A percentile compares a stretch with the other conserved stretches of the same genome.
phyloP scores from a whole-genome alignment of 2,797 vertebrate species.

The Liasis olivaceus region DNA sequence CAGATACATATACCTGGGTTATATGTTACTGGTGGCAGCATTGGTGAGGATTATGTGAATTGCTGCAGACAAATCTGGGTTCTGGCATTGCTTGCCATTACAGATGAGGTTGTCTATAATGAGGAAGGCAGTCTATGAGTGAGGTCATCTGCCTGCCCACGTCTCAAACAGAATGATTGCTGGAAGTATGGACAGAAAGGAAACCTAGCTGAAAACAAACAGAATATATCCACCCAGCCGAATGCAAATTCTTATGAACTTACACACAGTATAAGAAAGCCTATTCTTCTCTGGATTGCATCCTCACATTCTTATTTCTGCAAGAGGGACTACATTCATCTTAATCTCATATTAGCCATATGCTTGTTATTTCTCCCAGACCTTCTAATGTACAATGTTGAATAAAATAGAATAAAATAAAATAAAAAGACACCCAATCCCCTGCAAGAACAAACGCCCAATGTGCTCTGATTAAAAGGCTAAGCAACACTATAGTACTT shows the following conservation, averaged over 20 bases:
- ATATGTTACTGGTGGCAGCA: neutral
- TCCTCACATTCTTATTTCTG: conserved; percentile 56
- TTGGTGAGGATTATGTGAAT: neutral
- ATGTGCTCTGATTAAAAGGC: conserved; percentile 73
- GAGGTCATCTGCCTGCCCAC: neutral
- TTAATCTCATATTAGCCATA: conserved; percentile 77
- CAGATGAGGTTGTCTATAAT: neutral
- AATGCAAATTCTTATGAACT: neutral
- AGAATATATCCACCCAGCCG: neutral
- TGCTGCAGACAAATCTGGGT: neutral
- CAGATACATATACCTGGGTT: neutral
- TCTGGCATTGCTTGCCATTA: neutral
- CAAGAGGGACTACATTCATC: conserved; percentile 72
- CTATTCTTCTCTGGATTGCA: conserved; percentile 13
- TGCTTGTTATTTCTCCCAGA: conserved; percentile 70
- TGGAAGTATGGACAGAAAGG: neutral
- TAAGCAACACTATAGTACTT: conserved; percentile 72
- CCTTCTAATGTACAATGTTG: conserved; percentile 68
- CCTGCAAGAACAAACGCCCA: neutral
- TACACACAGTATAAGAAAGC: neutral
- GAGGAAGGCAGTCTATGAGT: neutral
- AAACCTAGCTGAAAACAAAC: neutral
- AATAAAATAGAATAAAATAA: conserved; percentile 45
- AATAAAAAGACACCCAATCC: neutral
- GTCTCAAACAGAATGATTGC: neutral